Base-by-base conservation (phyloP, 1,140 invertebrate genomes). In the Epicauta chinensis region DNA sequence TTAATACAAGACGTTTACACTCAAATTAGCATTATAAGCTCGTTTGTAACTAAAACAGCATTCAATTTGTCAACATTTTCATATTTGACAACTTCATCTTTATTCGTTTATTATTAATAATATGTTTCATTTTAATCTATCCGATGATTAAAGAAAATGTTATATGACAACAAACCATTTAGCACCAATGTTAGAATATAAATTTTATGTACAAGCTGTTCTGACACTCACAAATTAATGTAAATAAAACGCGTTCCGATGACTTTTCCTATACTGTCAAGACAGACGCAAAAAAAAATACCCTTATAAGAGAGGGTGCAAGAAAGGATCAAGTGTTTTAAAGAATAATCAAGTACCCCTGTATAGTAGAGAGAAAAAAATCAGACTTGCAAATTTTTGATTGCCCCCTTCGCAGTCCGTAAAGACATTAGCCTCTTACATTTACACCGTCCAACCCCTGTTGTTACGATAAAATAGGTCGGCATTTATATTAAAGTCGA, bases 321-420 rank as follows among this genome's bases (percentile, higher is more conserved):
- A 50, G 45, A 55, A 55, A 56, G 55, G 50, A 62, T 60, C 58
- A 55, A 67, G 59, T 69, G 67, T 69, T 69, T 69, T 67, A 69
- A 69, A 69, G 65, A 66, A 68, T 69, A 69, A 69, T 69, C 66
- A 23, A 55, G 49, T 47, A 55, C 61, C 56, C 56, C 56, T 55
- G 4, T 23, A 23, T 53, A 48, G 46, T 46, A 47, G 51, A 23
- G 23, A 23, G 23, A 62, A 68, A 67, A 65, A 68, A 68, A 69
- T 69, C 67, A 69, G 63, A 69, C 67, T 69, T 69, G 67, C 67
- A 69, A 69, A 69, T 69, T 67, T 67, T 47, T 59, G 61, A 67
- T 65, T 64, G 64, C 57, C 54, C 66, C 66, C 66, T 68, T 68
- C 65, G 58, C 66, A 68, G 60, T 46, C 60, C 61, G 64, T 68